These are phyloP conservation scores for Nestor notabilis DNA, from an alignment of 2,113 vertebrate species.

Conservation along the genomic window DNA sequence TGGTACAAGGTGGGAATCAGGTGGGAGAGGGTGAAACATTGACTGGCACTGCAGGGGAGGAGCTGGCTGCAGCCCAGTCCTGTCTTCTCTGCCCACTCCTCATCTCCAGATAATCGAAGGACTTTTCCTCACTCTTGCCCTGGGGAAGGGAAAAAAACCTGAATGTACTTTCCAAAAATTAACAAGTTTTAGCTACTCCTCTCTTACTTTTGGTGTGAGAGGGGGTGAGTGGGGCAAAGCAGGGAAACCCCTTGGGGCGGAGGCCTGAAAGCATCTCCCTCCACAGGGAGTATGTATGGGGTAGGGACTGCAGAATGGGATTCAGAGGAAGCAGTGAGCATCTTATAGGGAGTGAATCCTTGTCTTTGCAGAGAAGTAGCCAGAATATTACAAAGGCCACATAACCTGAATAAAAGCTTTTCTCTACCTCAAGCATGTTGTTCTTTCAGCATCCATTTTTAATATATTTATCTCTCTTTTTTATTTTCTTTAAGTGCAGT, in stretches of 20 bases:
- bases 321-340: neutral
- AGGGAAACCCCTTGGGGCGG: neutral
- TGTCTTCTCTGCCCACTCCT: neutral
- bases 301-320: neutral
- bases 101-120: neutral
- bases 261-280: neutral
- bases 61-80: neutral
- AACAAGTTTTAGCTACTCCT: neutral
- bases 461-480: neutral
- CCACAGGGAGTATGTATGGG: fast-evolving
- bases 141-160: neutral
- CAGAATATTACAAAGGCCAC: neutral
- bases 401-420: neutral
- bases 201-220: neutral
- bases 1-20: neutral
- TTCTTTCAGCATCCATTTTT: neutral
- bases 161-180: neutral
- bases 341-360: fast-evolving
- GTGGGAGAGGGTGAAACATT: neutral
- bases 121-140: neutral
- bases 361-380: neutral
- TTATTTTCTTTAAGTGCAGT: neutral
- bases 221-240: neutral
- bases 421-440: neutral
- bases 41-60: neutral